Evolutionary conservation across 2,797 vertebrate species (phyloP).

Genomic region (Catostomus latipinnis): DNA sequence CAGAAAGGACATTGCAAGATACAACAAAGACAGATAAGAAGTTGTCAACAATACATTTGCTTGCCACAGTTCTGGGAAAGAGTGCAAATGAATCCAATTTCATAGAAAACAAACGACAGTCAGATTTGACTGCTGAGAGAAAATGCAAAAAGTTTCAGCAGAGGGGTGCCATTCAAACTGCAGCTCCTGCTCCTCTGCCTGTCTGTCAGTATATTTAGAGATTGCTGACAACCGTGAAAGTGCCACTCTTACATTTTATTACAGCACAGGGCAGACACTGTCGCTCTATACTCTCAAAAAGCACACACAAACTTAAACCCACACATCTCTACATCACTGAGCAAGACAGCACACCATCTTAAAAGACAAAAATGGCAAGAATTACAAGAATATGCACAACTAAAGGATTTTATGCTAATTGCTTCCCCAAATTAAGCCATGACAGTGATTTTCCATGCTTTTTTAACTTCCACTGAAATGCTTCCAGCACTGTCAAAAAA

Average conservation of each 20-base stretch:
- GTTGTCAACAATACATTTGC: slow-evolving; percentile 57
- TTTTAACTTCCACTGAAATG: slow-evolving; percentile 39
- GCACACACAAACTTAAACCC: slow-evolving; percentile 44
- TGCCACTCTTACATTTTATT: slow-evolving; percentile 77
- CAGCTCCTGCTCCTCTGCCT: slow-evolving; percentile 46
- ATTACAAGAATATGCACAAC: slow-evolving; percentile 47
- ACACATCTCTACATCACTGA: slow-evolving; percentile 43
- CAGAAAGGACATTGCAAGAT: slow-evolving; percentile 50
- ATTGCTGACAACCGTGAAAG: slow-evolving; percentile 79
- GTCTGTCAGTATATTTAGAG: slow-evolving; percentile 74
- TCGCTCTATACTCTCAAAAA: slow-evolving; percentile 66
- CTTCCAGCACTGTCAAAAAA: slow-evolving; percentile 32
- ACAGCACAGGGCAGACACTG: slow-evolving; percentile 71
- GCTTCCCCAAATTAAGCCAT: slow-evolving; percentile 49
- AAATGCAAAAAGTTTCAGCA: slow-evolving; percentile 51
- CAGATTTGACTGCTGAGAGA: slow-evolving; percentile 48
- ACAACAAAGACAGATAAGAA: slow-evolving; percentile 52
- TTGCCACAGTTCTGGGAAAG: slow-evolving; percentile 45
- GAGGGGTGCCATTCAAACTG: slow-evolving; percentile 55
- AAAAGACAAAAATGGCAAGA: slow-evolving; percentile 56
- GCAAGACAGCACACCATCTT: slow-evolving; percentile 37
- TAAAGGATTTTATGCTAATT: slow-evolving; percentile 59
- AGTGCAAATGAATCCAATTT: slow-evolving; percentile 59
- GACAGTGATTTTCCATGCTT: slow-evolving; percentile 30
- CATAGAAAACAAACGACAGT: slow-evolving; percentile 55